A percentile compares a stretch with the other conserved stretches of the same genome.
These are phyloP conservation scores for Ceyx margarethae DNA, from an alignment of 2,113 vertebrate species.

Conservation along the genomic window DNA sequence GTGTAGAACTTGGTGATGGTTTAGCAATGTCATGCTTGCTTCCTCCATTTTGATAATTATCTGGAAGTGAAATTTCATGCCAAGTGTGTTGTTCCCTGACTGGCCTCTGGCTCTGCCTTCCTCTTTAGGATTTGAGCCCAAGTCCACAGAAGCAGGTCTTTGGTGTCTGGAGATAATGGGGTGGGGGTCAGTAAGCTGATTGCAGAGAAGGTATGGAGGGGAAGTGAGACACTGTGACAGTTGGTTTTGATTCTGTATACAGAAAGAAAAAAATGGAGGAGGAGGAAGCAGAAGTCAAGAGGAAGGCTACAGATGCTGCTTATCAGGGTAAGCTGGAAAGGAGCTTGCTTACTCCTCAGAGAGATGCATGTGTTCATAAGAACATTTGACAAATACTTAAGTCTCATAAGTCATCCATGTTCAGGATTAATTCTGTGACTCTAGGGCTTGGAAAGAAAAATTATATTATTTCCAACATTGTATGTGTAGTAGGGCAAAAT, in stretches of 20 bases:
- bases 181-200: neutral
- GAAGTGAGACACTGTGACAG: neutral
- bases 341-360: neutral
- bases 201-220: neutral
- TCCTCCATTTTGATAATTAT: neutral
- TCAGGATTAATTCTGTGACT: neutral
- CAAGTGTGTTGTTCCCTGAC: neutral
- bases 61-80: neutral
- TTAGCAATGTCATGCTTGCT: neutral
- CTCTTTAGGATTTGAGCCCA: neutral
- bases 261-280: conserved; percentile 98
- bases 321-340: conserved; percentile 84
- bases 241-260: neutral
- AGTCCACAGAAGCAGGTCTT: neutral
- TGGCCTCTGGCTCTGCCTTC: neutral
- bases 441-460: neutral
- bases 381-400: neutral
- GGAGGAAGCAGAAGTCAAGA: conserved; percentile 94
- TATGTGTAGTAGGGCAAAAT: neutral
- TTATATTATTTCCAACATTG: neutral
- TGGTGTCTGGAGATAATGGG: neutral
- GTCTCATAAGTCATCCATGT: neutral
- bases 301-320: conserved; percentile 92
- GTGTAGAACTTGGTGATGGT: neutral
- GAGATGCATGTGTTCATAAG: neutral